Evolutionary conservation across 2,113 vertebrate species (phyloP).

Genomic region (Bombycilla garrulus): DNA sequence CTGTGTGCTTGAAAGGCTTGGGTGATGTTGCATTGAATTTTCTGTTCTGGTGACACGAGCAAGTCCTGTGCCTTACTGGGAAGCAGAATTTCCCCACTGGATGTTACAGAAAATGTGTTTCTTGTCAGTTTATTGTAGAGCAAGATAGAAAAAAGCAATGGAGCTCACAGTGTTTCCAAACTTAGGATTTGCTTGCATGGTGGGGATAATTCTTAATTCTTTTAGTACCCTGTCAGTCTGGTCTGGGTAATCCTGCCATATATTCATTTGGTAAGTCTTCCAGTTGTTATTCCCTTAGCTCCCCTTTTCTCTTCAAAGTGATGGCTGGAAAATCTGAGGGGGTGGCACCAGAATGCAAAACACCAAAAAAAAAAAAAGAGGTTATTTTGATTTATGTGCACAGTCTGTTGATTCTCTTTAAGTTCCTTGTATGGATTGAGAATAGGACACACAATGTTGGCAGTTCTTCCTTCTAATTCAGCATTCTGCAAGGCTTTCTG

Average conservation of each 20-base stretch:
- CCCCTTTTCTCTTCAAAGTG: not conserved
- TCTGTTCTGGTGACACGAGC: not conserved
- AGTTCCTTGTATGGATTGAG: not conserved
- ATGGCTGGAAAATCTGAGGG: not conserved
- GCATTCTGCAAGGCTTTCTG: not conserved
- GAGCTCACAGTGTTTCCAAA: not conserved
- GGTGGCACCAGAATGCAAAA: not conserved
- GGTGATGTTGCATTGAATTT: not conserved
- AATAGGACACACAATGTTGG: not conserved
- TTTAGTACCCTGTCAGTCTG: not conserved
- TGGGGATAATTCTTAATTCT: not conserved
- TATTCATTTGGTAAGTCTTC: not conserved
- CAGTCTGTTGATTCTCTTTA: not conserved
- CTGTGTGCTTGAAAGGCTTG: not conserved
- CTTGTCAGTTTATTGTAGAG: not conserved
- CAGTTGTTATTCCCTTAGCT: not conserved
- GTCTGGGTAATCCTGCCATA: not conserved
- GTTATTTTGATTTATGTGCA: not conserved
- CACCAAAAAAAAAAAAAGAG: too few relatives aligned
- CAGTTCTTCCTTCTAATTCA: not conserved
- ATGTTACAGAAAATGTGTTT: not conserved
- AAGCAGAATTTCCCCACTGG: not conserved
- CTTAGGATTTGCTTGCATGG: not conserved
- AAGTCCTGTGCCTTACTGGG: not conserved
- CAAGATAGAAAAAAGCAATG: not conserved